Evolutionary conservation across 2,888 invertebrate species (phyloP), one percentile per base, ranked within the genome.

Genomic region (Taenaris catops): DNA sequence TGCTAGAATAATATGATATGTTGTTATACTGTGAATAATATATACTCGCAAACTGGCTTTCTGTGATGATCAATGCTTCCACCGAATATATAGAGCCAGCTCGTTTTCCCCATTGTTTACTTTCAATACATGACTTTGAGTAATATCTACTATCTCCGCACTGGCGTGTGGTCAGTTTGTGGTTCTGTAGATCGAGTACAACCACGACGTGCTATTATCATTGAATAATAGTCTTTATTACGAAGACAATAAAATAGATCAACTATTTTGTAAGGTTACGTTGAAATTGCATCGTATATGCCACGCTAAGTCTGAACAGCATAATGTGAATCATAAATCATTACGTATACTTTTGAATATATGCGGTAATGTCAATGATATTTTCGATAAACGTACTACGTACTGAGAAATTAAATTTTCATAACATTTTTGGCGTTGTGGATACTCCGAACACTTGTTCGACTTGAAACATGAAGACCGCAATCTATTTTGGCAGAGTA

Each of bases 71-170:
- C 70, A 76, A 79, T 78, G 72, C 71, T 67, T 72, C 71, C 67
- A 69, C 52, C 39, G 46, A 51, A 55, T 51, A 48, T 55, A 60
- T 53, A 58, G 58, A 62, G 57, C 56, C 55, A 51, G 55, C 58
- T 44, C 55, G 48, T 49, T 51, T 57, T 53, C 50, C 49, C 48
- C 49, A 60, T 63, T 73, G 71, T 72, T 73, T 72, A 70, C 70
- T 64, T 67, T 62, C 68, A 65, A 66, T 68, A 63, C 55, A 55
- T 58, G 62, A 65, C 71, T 70, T 72, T 69, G 69, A 72, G 68
- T 51, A 48, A 51, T 73, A 56, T 53, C 51, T 53, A 60, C 59
- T 60, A 59, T 59, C 57, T 52, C 43, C 18, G 19, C 23, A 20
- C 31, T 14, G 12, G 27, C 43, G 41, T 39, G 41, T 40, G 56